Evolutionary conservation across 2,888 invertebrate species (phyloP).

Genomic region (Seira ritae): DNA sequence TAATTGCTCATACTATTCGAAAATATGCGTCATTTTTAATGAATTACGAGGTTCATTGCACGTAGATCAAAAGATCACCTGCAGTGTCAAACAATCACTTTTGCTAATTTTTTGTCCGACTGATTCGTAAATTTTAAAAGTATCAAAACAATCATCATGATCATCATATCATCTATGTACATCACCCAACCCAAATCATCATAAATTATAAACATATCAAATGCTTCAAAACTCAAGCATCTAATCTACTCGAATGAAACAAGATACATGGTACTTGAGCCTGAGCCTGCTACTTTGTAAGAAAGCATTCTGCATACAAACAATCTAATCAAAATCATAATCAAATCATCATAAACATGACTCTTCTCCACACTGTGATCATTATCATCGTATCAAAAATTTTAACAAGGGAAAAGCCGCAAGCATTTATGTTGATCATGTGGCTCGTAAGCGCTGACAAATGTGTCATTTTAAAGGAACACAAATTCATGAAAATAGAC

Average conservation of each 20-base stretch:
- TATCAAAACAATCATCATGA: not conserved
- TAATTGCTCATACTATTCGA: not conserved
- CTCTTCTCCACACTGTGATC: not conserved
- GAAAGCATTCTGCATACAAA: not conserved
- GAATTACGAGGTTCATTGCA: not conserved
- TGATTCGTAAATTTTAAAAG: not conserved
- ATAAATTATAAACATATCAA: not conserved
- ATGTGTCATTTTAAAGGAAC: not conserved
- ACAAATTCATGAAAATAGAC: not conserved
- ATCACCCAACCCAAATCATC: not conserved
- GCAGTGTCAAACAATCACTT: not conserved
- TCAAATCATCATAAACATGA: not conserved
- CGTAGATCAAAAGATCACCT: not conserved
- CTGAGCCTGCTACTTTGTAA: not conserved
- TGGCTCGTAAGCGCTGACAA: not conserved
- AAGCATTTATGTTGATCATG: not conserved
- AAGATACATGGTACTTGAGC: too few species aligned
- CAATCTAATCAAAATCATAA: not conserved
- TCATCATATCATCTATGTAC: not conserved
- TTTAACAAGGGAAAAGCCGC: not conserved
- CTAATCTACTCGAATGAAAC: too few species aligned
- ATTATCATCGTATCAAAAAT: not conserved
- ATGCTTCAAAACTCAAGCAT: not conserved
- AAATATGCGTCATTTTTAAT: not conserved
- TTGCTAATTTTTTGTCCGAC: not conserved